Conservation (phyloP, 2,113 vertebrate genomes). For the Tursiops truncatus region DNA sequence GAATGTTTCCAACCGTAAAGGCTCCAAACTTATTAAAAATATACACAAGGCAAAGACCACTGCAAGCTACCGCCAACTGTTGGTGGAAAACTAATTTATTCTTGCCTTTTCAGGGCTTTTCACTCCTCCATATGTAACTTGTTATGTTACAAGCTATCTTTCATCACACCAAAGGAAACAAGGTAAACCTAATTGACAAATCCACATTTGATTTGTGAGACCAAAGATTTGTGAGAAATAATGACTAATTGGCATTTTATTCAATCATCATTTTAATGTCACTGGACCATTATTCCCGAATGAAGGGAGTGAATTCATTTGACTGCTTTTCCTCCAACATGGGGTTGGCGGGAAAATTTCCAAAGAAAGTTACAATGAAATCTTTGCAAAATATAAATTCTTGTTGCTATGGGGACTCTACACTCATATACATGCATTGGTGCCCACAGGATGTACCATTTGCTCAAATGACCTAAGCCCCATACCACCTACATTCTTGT, state of each 20-base stretch:
- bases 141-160: slow-evolving; percentile 39
- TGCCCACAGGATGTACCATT: too few relatives aligned
- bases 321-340: background rate
- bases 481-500: slow-evolving; percentile 54
- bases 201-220: slow-evolving; percentile 63
- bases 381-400: background rate
- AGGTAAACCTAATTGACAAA: slow-evolving; percentile 64
- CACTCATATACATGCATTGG: background rate
- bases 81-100: slow-evolving; percentile 61
- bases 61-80: background rate
- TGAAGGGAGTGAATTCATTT: background rate
- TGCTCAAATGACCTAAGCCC: slow-evolving; percentile 20
- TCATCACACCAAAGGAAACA: slow-evolving; percentile 62
- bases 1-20: slow-evolving; percentile 46
- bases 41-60: slow-evolving; percentile 31
- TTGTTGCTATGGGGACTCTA: background rate
- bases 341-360: slow-evolving; percentile 43
- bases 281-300: slow-evolving; percentile 48
- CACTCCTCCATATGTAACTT: slow-evolving; percentile 46
- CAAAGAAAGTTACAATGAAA: background rate
- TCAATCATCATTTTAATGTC: slow-evolving; percentile 58
- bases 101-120: slow-evolving; percentile 17
- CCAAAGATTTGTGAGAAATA: slow-evolving; percentile 65
- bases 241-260: slow-evolving; percentile 67
- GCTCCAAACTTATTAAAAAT: slow-evolving; percentile 57